Evolutionary conservation across 2,888 invertebrate genomes (phyloP), one percentile per base, ranked within the genome.

Genomic region (Stegophylla sp.): DNA sequence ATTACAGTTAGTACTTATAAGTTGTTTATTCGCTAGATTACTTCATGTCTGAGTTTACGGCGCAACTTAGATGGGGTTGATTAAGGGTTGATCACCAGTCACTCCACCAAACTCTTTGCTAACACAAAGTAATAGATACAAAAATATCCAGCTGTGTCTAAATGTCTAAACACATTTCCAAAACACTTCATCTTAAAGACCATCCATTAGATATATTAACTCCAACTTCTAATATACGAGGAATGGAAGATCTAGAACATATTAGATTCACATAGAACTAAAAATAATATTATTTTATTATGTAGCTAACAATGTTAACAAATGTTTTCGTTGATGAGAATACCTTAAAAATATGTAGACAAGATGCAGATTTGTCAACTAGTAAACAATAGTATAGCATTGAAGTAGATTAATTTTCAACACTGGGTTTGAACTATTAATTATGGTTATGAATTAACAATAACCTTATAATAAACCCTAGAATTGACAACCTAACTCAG

Each of bases 231-330:
- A 74, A 74, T 74, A 74, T 76, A 66, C 53, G 64, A 75, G 64
- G 64, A 64, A 64, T 75, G 64, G 64, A 66, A 63, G 66, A 76
- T 76, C 75, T 76, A 76, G n/a, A 76, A 76, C 75, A 76, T 53
- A 76, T 76, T 66, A 66, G 64, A 76, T 43, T 64, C 3, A 76
- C 75, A 76, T 76, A 76, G 75, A 76, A 76, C 75, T 66, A 76
- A 76, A 76, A 76, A 76, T 53, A 76, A 76, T 48, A 64, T 64
- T 63, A 75, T 75, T 74, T 66, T 66, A 66, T 43, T 26, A 64
- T 34, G 23, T 76, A 66, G 41, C 75, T 76, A 34, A 34, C 34
- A 34, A 34, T 34, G 34, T 34, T 34, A 66, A 53, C 23, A 13
- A 48, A 61, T 23, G 64, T 76, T 23, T 76, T 76, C 53, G 28